phyloP scores from a whole-genome alignment of 2,113 vertebrate species.

The Psilopogon haemacephalus region DNA sequence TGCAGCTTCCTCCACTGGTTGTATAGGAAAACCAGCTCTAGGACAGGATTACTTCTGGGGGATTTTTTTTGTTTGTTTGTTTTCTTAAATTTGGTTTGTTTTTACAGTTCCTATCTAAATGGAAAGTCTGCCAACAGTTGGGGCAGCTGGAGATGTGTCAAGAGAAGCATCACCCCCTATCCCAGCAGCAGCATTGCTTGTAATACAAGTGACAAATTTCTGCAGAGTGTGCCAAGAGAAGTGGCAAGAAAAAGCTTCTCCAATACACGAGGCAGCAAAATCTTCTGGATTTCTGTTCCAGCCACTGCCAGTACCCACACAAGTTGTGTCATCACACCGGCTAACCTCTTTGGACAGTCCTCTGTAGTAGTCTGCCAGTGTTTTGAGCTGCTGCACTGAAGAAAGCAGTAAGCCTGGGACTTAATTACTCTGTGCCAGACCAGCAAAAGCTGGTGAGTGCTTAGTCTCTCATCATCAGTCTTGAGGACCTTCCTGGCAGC shows the following conservation, averaged over 20 bases:
- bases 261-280: neutral
- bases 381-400: neutral
- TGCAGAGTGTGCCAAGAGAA: neutral
- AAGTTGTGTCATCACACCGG: neutral
- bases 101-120: conserved; percentile 39
- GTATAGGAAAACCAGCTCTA: fast-evolving
- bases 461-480: neutral
- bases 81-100: neutral
- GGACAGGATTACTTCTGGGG: neutral
- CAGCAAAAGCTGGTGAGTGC: neutral
- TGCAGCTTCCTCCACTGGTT: neutral
- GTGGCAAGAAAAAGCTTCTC: neutral
- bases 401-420: neutral
- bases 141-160: neutral
- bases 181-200: neutral
- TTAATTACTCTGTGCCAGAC: neutral
- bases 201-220: neutral
- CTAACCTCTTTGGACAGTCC: neutral
- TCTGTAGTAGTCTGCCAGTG: neutral
- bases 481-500: neutral
- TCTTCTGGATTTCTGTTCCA: neutral
- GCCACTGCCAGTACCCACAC: neutral
- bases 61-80: neutral
- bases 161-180: neutral
- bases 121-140: neutral